phyloP scores from a whole-genome alignment of 2,888 invertebrate species.

The Platycheirus rosarum region DNA sequence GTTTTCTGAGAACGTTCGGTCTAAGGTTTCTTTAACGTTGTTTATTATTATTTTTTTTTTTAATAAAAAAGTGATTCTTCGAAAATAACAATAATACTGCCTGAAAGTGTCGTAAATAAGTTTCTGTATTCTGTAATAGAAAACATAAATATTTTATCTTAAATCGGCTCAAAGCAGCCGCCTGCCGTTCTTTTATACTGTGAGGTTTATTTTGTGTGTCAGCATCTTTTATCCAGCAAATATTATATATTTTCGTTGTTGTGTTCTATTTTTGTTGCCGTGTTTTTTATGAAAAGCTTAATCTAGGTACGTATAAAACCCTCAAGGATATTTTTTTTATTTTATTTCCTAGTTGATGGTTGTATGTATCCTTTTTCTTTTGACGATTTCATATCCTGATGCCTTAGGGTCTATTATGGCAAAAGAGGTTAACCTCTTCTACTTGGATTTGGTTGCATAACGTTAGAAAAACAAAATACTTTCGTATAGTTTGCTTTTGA shows the following conservation, averaged over 20 bases:
- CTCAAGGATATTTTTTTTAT: constrained; percentile 14
- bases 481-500: constrained; percentile 24
- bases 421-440: constrained; percentile 26
- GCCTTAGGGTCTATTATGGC: constrained; percentile 15
- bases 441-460: constrained; percentile 18
- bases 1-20: constrained; percentile 24
- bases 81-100: constrained; percentile 2
- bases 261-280: background rate
- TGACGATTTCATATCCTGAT: constrained; percentile 26
- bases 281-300: constrained; percentile 3
- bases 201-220: constrained; percentile 5
- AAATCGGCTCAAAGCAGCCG: constrained; percentile 22
- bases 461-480: constrained; percentile 1
- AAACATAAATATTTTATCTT: constrained; percentile 9
- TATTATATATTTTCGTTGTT: constrained; percentile 9
- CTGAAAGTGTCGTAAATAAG: constrained; percentile 38
- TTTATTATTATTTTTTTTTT: constrained; percentile 4
- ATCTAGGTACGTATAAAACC: background rate
- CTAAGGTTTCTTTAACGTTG: constrained; percentile 16
- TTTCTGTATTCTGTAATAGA: background rate
- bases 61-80: constrained; percentile 12
- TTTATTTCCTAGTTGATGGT: constrained; percentile 31
- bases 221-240: constrained; percentile 10
- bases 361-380: constrained; percentile 45
- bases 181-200: background rate